Evolutionary conservation across 1,140 invertebrate species (phyloP).

Genomic region (Hermetia illucens): DNA sequence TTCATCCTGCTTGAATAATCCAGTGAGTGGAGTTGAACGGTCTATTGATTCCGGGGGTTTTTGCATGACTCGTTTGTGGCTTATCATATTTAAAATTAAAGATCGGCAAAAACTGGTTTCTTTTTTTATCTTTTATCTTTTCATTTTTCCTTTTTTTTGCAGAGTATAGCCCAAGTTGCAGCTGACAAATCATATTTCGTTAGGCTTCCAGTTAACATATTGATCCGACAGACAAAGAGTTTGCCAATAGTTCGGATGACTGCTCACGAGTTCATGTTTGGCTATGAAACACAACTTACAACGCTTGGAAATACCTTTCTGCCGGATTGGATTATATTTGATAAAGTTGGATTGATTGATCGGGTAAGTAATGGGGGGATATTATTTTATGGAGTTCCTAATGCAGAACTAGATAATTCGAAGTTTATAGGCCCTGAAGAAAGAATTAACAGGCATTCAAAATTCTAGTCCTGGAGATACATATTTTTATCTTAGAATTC

Average conservation of each 20-base stretch:
- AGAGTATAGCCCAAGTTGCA: constrained; percentile 68
- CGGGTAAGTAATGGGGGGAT: constrained; percentile 42
- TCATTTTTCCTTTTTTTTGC: constrained; percentile 14
- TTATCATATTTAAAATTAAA: too few species aligned
- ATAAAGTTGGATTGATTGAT: constrained; percentile 68
- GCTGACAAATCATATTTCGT: constrained; percentile 44
- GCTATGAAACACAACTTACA: constrained; percentile 54
- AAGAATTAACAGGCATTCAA: too few species aligned
- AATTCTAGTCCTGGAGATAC: too few species aligned
- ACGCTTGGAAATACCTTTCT: constrained; percentile 61
- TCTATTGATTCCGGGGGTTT: too few species aligned
- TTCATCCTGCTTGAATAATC: too few species aligned
- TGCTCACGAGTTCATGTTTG: constrained; percentile 72
- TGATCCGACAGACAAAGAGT: constrained; percentile 49
- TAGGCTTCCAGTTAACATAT: constrained; percentile 46
- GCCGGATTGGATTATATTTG: constrained; percentile 66
- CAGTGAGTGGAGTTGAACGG: too few species aligned
- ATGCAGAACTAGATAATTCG: too few species aligned
- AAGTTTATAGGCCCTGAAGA: too few species aligned
- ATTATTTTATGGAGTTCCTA: neutral
- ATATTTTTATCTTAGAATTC: too few species aligned
- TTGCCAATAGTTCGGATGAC: constrained; percentile 59
- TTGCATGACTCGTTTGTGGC: too few species aligned
- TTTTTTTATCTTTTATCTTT: neutral
- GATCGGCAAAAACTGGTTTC: neutral